Conservation (phyloP, 64 coral and sea anemone species). For the Astreopora myriophthalma region DNA sequence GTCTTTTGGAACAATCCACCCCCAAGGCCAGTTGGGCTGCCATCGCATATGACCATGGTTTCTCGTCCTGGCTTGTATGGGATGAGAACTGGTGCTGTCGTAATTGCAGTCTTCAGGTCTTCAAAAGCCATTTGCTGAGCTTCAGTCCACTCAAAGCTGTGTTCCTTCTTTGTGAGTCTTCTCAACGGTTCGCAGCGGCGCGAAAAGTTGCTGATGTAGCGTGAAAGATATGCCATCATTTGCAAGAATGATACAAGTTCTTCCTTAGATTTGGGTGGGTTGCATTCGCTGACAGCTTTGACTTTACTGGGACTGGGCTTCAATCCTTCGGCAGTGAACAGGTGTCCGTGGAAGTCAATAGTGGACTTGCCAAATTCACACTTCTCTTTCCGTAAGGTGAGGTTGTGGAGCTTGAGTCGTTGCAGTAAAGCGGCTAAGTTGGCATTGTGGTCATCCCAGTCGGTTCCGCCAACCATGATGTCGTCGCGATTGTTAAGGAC, state of each 20-base stretch:
- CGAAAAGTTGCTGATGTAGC: slow-evolving; percentile 39
- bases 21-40: slow-evolving; percentile 18
- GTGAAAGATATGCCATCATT: slow-evolving; percentile 20
- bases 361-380: background rate
- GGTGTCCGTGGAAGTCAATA: slow-evolving; percentile 52
- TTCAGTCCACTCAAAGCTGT: background rate
- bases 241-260: slow-evolving; percentile 39
- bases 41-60: slow-evolving; percentile 31
- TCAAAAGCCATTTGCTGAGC: slow-evolving; percentile 46
- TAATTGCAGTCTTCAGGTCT: slow-evolving; percentile 12
- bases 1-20: slow-evolving; percentile 42
- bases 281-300: background rate
- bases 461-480: slow-evolving; percentile 39
- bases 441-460: slow-evolving; percentile 26
- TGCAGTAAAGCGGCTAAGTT: slow-evolving; percentile 1
- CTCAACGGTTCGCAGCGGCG: slow-evolving; percentile 27
- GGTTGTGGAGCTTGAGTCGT: slow-evolving; percentile 15
- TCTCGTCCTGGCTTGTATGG: slow-evolving; percentile 6
- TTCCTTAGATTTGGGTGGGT: slow-evolving; percentile 4
- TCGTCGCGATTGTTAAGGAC: slow-evolving; percentile 62
- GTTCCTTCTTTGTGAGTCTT: slow-evolving; percentile 17
- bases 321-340: slow-evolving; percentile 41
- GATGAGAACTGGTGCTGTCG: background rate
- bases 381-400: slow-evolving; percentile 23
- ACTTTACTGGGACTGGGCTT: slow-evolving; percentile 21